Conservation (phyloP, 2,888 invertebrate species). For the Caenorhabditis angaria region DNA sequence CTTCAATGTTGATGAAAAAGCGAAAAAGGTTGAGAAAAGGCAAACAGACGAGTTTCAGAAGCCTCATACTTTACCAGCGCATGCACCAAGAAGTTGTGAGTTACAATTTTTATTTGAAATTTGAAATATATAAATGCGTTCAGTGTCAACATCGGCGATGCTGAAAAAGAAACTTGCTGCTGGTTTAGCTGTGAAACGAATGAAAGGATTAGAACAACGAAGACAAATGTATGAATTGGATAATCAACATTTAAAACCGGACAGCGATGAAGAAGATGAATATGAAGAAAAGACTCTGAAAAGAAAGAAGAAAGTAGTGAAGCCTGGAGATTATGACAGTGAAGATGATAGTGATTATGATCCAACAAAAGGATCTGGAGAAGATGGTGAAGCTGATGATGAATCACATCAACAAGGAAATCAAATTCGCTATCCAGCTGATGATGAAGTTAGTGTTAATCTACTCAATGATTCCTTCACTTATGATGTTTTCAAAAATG, state of each 20-base stretch:
- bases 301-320: slow-evolving; percentile 16
- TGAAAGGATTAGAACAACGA: slow-evolving; percentile 38
- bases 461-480: slow-evolving; percentile 37
- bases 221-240: slow-evolving; percentile 39
- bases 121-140: too few relatives aligned
- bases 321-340: slow-evolving; percentile 20
- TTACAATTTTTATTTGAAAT: slow-evolving; percentile 6
- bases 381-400: slow-evolving; percentile 11
- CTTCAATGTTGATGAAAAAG: slow-evolving; percentile 10
- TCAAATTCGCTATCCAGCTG: not conserved
- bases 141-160: slow-evolving; percentile 14
- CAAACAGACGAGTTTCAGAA: slow-evolving; percentile 12
- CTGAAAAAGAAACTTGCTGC: slow-evolving; percentile 34
- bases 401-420: slow-evolving; percentile 6
- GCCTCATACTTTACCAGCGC: slow-evolving; percentile 12
- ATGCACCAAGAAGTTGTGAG: slow-evolving; percentile 34
- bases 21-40: slow-evolving; percentile 12
- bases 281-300: slow-evolving; percentile 19
- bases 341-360: slow-evolving; percentile 38
- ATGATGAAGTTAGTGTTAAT: slow-evolving; percentile 40
- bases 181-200: slow-evolving; percentile 24
- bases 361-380: slow-evolving; percentile 7
- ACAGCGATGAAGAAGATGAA: slow-evolving; percentile 34
- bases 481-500: slow-evolving; percentile 31
- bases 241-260: slow-evolving; percentile 37